Evolutionary conservation across 2,797 vertebrate genomes (phyloP).

Genomic region (Pangasius macronema): DNA sequence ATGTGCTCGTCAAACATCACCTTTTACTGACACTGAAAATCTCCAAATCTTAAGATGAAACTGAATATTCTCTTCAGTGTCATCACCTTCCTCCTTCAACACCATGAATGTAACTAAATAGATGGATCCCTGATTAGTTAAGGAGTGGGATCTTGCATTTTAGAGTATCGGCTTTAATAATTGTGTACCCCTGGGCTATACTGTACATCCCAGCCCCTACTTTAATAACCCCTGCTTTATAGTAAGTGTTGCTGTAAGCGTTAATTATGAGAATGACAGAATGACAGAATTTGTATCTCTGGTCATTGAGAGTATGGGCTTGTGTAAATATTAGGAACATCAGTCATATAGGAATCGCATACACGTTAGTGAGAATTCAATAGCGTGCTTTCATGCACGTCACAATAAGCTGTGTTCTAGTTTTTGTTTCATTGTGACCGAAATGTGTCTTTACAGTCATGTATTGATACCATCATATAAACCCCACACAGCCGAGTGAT

Average conservation of each 20-base stretch:
- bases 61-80: not conserved
- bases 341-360: not conserved
- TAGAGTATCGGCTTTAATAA: too few species aligned
- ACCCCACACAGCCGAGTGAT: not conserved
- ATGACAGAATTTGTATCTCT: not conserved
- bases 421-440: not conserved
- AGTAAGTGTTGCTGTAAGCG: not conserved
- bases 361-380: not conserved
- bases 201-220: not conserved
- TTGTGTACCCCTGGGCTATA: not conserved
- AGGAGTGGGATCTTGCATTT: not conserved
- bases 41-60: not conserved
- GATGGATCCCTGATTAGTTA: not conserved
- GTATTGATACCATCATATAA: not conserved
- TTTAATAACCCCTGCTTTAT: not conserved
- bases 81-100: not conserved
- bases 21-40: not conserved
- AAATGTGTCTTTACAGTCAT: not conserved
- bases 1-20: not conserved
- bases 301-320: not conserved
- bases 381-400: not conserved
- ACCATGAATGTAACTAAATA: not conserved
- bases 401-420: not conserved
- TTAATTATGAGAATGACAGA: too few species aligned
- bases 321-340: not conserved